Evolutionary conservation across 2,888 invertebrate genomes (phyloP).

Genomic region (Hybos culiciformis): DNA sequence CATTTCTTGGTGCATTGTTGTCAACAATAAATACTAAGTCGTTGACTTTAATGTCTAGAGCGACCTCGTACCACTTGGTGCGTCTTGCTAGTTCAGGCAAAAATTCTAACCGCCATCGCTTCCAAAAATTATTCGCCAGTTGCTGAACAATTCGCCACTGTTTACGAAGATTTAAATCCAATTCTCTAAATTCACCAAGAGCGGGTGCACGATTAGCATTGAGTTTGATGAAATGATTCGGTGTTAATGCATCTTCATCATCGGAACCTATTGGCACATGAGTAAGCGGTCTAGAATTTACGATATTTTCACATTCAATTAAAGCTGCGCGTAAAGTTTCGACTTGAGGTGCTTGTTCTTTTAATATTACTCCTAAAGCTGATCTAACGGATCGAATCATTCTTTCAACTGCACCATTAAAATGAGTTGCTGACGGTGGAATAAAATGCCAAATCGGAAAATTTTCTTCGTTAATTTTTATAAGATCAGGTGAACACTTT

Average conservation of each 20-base stretch:
- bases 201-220: constrained; percentile 13
- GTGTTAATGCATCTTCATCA: constrained; percentile 13
- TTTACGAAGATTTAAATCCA: too few relatives aligned
- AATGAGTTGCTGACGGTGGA: too few relatives aligned
- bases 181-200: too few relatives aligned
- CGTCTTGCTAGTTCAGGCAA: constrained; percentile 12
- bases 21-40: constrained; percentile 15
- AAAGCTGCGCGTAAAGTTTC: constrained; percentile 10
- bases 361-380: constrained; percentile 10
- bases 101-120: constrained; percentile 10
- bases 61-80: constrained; percentile 11
- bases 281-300: constrained; percentile 13
- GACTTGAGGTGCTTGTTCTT: constrained; percentile 7
- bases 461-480: too few relatives aligned
- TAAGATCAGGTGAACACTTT: too few relatives aligned
- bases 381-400: constrained; percentile 12
- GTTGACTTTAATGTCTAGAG: constrained; percentile 7
- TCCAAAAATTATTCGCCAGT: constrained; percentile 9
- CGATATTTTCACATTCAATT: constrained; percentile 13
- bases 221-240: constrained; percentile 13
- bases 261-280: constrained; percentile 11
- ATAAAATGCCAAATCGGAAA: too few relatives aligned
- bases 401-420: too few relatives aligned
- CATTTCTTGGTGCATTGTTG: constrained; percentile 15
- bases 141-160: constrained; percentile 13